phyloP scores from a whole-genome alignment of 2,797 vertebrate genomes.

The Phylloscopus collybita region DNA sequence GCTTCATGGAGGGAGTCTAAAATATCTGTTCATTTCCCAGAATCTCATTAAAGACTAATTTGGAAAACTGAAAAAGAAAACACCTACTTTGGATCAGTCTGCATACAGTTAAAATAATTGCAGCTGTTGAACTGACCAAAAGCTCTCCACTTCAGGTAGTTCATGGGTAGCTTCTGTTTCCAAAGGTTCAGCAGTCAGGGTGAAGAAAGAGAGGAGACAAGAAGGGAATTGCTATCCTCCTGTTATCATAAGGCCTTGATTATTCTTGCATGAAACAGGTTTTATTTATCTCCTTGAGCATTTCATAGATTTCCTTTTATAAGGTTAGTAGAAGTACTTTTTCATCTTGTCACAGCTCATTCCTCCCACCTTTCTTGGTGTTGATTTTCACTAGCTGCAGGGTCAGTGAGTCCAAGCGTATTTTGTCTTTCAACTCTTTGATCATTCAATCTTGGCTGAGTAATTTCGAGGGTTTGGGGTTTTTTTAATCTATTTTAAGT shows the following conservation, averaged over 20 bases:
- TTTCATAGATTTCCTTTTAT: slow-evolving; percentile 63
- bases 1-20: not conserved
- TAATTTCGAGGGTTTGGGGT: not conserved
- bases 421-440: slow-evolving; percentile 11
- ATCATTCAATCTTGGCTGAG: not conserved
- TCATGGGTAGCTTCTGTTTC: not conserved
- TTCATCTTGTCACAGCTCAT: slow-evolving; percentile 65
- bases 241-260: slow-evolving; percentile 41
- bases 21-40: not conserved
- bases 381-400: slow-evolving; percentile 46
- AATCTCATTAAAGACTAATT: not conserved
- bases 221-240: slow-evolving; percentile 28
- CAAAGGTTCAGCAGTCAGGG: not conserved
- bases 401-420: not conserved
- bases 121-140: not conserved
- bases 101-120: not conserved
- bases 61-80: not conserved
- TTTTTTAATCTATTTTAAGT: not conserved
- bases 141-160: not conserved
- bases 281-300: slow-evolving; percentile 60
- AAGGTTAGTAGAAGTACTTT: slow-evolving; percentile 33
- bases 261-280: slow-evolving; percentile 65
- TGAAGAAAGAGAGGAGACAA: not conserved
- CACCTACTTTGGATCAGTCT: not conserved
- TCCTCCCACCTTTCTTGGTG: slow-evolving; percentile 34